Percentiles rank a stretch among this genome's conserved stretches.
These are phyloP conservation scores for Drosophila eohydei DNA, from an alignment of 2,888 invertebrate genomes.

Conservation along the genomic window DNA sequence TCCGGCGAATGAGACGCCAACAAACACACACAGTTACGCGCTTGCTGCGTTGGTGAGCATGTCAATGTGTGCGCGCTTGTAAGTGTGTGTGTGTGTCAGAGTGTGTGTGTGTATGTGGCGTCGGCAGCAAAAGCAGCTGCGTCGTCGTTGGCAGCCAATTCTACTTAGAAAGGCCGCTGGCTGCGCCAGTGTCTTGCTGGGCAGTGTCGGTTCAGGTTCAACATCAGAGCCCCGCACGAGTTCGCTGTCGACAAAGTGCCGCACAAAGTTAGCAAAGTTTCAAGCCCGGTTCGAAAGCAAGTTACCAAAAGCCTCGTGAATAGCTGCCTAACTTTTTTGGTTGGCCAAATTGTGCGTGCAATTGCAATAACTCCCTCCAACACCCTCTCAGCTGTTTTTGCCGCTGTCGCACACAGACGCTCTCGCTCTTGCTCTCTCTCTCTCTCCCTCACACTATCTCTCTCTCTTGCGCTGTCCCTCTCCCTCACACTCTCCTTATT, in stretches of 20 bases:
- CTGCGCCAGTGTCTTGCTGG: constrained; percentile 80
- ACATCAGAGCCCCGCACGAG: constrained; percentile 82
- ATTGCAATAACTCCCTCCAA: constrained; percentile 40
- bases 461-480: constrained; percentile 22
- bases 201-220: constrained; percentile 84
- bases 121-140: constrained; percentile 38
- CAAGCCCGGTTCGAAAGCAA: constrained; percentile 31
- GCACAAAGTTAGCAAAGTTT: constrained; percentile 32
- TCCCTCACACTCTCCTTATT: constrained; percentile 35
- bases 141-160: constrained; percentile 63
- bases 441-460: constrained; percentile 25
- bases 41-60: constrained; percentile 36
- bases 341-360: constrained; percentile 69
- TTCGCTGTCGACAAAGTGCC: constrained; percentile 41
- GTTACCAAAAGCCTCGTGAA: constrained; percentile 10
- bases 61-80: constrained; percentile 10
- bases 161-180: constrained; percentile 82
- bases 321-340: constrained; percentile 44
- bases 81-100: constrained; percentile 3
- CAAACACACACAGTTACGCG: constrained; percentile 41
- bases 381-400: constrained; percentile 23
- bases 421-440: constrained; percentile 17
- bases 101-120: constrained; percentile 33
- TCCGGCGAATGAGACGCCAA: constrained; percentile 80
- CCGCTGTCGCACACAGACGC: constrained; percentile 18